These are phyloP conservation scores for Pseudoatta argentina DNA, from an alignment of 1,140 invertebrate genomes.

Conservation along the genomic window DNA sequence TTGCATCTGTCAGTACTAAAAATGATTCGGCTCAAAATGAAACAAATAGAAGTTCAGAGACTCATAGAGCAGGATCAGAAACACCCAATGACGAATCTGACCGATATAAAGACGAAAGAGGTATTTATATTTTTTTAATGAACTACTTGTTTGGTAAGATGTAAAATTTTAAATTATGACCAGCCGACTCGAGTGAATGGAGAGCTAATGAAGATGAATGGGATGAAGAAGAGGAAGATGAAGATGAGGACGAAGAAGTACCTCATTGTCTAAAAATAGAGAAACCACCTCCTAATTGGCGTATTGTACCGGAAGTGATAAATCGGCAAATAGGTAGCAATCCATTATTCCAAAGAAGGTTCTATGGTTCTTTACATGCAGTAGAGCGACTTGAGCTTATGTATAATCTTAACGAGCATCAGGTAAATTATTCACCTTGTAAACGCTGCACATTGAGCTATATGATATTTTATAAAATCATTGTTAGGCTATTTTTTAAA, in stretches of 20 bases:
- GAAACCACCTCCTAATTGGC: slow-evolving; percentile 90
- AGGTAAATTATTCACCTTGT: slow-evolving; percentile 73
- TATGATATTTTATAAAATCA: not conserved
- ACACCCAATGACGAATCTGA: slow-evolving; percentile 33
- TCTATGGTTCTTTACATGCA: slow-evolving; percentile 93
- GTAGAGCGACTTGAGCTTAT: slow-evolving; percentile 94
- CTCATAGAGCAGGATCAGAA: slow-evolving; percentile 26
- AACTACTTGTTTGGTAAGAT: not conserved
- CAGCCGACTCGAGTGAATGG: slow-evolving; percentile 78
- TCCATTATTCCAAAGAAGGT: slow-evolving; percentile 89
- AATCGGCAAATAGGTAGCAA: slow-evolving; percentile 89
- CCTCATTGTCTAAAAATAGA: slow-evolving; percentile 87
- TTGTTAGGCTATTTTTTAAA: not conserved
- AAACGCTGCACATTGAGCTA: not conserved
- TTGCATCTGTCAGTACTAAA: slow-evolving; percentile 47
- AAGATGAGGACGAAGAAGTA: slow-evolving; percentile 83
- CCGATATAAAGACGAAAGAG: slow-evolving; percentile 29
- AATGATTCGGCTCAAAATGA: slow-evolving; percentile 5
- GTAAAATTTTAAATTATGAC: not conserved
- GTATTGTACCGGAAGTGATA: slow-evolving; percentile 88
- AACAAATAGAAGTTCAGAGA: not conserved
- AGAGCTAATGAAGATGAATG: slow-evolving; percentile 80
- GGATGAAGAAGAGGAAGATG: slow-evolving; percentile 82
- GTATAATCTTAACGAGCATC: slow-evolving; percentile 92
- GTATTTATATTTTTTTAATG: slow-evolving; percentile 26